Evolutionary conservation across 2,797 vertebrate genomes (phyloP).

Genomic region (Malacoctenus gilli): DNA sequence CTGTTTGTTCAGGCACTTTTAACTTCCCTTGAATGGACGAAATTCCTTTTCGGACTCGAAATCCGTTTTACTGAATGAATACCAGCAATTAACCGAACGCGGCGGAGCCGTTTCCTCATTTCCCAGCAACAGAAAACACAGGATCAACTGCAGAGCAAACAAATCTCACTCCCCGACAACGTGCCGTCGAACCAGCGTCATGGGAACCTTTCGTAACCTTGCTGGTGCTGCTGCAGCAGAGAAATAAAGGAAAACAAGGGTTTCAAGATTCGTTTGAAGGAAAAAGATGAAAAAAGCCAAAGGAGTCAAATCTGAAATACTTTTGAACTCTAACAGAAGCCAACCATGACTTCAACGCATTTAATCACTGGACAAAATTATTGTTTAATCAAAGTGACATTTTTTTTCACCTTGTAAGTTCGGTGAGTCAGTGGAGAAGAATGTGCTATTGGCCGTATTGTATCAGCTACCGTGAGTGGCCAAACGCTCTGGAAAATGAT

Average conservation of each 20-base stretch:
- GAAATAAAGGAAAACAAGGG: too few relatives aligned
- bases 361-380: slow-evolving; percentile 10
- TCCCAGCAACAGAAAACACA: slow-evolving; percentile 23
- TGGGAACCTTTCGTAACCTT: slow-evolving; percentile 17
- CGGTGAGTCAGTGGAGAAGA: slow-evolving; percentile 46
- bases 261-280: too few relatives aligned
- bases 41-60: slow-evolving; percentile 15
- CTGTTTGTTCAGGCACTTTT: background rate
- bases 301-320: too few relatives aligned
- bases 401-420: slow-evolving; percentile 34
- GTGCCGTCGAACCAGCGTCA: slow-evolving; percentile 8
- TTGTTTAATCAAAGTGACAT: too few relatives aligned
- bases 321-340: too few relatives aligned
- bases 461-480: slow-evolving; percentile 30
- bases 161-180: background rate
- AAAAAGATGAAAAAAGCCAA: too few relatives aligned
- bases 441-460: slow-evolving; percentile 38
- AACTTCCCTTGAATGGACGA: too few relatives aligned
- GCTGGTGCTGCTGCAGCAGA: background rate
- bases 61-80: slow-evolving; percentile 9
- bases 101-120: slow-evolving; percentile 13
- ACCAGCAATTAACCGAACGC: slow-evolving; percentile 17
- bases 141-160: slow-evolving; percentile 22
- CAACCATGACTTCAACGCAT: background rate
- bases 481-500: slow-evolving; percentile 23